These are phyloP conservation scores for Apoderus coryli DNA, from an alignment of 2,888 invertebrate genomes.

Conservation along the genomic window DNA sequence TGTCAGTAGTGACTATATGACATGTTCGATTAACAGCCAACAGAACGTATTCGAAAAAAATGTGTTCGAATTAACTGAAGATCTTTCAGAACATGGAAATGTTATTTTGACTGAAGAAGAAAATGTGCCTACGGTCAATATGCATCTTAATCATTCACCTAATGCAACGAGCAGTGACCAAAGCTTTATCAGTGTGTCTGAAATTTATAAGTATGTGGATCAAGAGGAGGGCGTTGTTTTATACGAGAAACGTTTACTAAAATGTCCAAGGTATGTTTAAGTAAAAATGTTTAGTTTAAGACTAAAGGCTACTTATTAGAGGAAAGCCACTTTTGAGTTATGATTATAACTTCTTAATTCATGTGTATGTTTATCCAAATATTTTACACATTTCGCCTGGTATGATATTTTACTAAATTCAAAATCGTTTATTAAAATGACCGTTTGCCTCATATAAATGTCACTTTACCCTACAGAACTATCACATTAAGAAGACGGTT, in stretches of 20 bases:
- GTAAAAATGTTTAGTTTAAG: no score
- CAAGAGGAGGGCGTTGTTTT: slow-evolving; percentile 53
- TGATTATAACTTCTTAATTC: no score
- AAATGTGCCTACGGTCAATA: slow-evolving; percentile 7
- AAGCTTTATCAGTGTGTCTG: slow-evolving; percentile 45
- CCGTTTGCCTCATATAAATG: no score
- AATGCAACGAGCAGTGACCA: slow-evolving; percentile 14
- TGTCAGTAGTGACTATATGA: slow-evolving; percentile 28
- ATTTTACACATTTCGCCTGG: no score
- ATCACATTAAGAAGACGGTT: no score
- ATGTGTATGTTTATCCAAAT: no score
- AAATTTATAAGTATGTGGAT: slow-evolving; percentile 64
- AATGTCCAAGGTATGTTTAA: slow-evolving; percentile 39
- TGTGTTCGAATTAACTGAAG: slow-evolving; percentile 21
- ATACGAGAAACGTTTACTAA: slow-evolving; percentile 46
- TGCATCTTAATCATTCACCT: slow-evolving; percentile 6
- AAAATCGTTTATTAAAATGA: no score
- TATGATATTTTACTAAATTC: no score
- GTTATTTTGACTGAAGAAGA: slow-evolving; percentile 12
- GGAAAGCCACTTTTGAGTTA: no score
- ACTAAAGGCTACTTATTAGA: no score
- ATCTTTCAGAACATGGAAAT: slow-evolving; percentile 14
- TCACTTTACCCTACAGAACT: no score
- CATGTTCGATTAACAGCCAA: slow-evolving; percentile 24
- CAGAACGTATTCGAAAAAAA: no score